A percentile compares a stretch with the other conserved stretches of the same genome.
Evolutionary conservation across 2,113 vertebrate species (phyloP).

Genomic region (Syrmaticus mikado): DNA sequence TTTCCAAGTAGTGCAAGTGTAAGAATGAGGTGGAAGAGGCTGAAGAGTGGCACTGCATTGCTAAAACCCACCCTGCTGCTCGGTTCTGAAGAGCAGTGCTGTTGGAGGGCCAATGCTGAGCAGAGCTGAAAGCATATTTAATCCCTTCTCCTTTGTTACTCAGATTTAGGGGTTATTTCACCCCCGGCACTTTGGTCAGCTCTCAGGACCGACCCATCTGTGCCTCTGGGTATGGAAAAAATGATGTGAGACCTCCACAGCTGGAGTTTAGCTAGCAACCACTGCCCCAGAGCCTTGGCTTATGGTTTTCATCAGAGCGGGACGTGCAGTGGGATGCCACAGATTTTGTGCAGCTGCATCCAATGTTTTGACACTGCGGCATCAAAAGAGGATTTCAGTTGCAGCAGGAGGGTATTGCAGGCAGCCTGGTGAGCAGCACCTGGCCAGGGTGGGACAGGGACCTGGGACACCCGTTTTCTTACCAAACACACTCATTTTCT

Average conservation of each 20-base stretch:
- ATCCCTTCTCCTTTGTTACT: not conserved
- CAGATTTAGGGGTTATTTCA: not conserved
- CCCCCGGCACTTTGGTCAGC: not conserved
- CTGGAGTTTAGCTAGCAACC: not conserved
- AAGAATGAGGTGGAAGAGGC: not conserved
- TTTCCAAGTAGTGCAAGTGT: not conserved
- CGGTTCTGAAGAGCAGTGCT: not conserved
- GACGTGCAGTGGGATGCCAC: not conserved
- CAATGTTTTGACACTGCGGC: not conserved
- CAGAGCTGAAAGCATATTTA: not conserved
- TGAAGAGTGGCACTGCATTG: not conserved
- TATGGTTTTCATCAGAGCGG: not conserved
- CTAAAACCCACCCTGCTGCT: not conserved
- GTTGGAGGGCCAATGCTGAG: not conserved
- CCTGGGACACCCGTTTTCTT: not conserved
- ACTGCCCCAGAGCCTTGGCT: not conserved
- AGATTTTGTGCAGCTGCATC: not conserved
- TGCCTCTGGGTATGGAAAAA: not conserved
- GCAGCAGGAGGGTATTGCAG: not conserved
- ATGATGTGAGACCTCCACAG: not conserved
- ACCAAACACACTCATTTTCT: not conserved
- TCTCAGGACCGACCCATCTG: not conserved
- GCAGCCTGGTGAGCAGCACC: not conserved
- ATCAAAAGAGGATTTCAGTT: not conserved
- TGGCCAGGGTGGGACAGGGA: not conserved